Conservation (phyloP, 2,888 invertebrate species). For the Monoplex corrugatus region DNA sequence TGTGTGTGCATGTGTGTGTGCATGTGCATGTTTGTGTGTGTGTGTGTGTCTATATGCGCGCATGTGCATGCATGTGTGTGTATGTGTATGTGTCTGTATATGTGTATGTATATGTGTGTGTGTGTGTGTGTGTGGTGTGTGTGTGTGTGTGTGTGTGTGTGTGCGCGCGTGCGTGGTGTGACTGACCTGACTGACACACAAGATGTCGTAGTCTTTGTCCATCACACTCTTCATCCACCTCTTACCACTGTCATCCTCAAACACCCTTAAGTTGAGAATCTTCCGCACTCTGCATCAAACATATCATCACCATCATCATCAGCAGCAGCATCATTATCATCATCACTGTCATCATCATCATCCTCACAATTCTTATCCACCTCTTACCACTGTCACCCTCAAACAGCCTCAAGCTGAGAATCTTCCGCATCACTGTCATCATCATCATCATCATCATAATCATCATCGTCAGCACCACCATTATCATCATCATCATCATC, state of each 20-base stretch:
- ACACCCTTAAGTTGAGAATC: conserved; percentile 90
- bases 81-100: too few species aligned
- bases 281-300: conserved; percentile 86
- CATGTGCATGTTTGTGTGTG: too few species aligned
- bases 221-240: conserved; percentile 90
- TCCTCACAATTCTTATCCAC: conserved; percentile 90
- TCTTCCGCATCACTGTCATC: conserved; percentile 85
- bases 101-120: too few species aligned
- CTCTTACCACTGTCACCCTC: conserved; percentile 88
- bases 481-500: too few species aligned
- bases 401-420: conserved; percentile 91
- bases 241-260: conserved; percentile 88
- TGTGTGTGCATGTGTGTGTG: too few species aligned
- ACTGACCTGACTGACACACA: conserved; percentile 82
- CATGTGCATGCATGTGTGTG: too few species aligned
- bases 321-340: neutral
- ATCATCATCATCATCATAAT: too few species aligned
- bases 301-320: neutral
- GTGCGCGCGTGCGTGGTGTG: neutral
- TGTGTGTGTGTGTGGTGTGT: too few species aligned
- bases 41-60: too few species aligned
- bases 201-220: conserved; percentile 85
- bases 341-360: neutral
- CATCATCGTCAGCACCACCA: too few species aligned
- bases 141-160: too few species aligned